A percentile compares a stretch with the other conserved stretches of the same genome.
Evolutionary conservation across 2,797 vertebrate genomes (phyloP).

Genomic region (Gobio occitaniae): DNA sequence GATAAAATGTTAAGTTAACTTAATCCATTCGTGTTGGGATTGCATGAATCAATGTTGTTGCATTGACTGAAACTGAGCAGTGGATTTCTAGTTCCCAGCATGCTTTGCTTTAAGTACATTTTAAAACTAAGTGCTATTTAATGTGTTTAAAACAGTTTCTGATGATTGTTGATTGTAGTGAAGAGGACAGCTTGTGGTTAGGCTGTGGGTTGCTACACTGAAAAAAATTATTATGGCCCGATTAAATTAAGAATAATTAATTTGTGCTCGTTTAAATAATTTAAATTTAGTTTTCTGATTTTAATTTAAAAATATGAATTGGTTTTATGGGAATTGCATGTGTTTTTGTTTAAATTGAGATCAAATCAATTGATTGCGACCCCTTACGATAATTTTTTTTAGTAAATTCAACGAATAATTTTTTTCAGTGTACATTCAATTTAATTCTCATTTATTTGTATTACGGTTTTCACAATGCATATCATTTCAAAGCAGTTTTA

Average conservation of each 20-base stretch:
- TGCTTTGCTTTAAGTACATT: not conserved
- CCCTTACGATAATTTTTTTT: too few relatives aligned
- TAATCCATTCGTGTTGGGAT: not conserved
- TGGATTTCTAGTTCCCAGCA: not conserved
- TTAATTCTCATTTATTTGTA: not conserved
- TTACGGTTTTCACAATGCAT: not conserved
- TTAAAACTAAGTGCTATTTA: not conserved
- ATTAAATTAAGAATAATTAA: too few relatives aligned
- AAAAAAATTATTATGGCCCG: too few relatives aligned
- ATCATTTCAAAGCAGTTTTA: not conserved
- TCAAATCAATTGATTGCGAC: too few relatives aligned
- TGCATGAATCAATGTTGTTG: not conserved
- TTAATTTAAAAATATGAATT: too few relatives aligned
- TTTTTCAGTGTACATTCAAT: too few relatives aligned
- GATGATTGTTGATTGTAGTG: not conserved
- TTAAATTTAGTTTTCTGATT: too few relatives aligned
- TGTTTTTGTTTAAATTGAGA: too few relatives aligned
- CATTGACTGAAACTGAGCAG: not conserved
- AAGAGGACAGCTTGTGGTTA: not conserved
- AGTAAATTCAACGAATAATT: too few relatives aligned
- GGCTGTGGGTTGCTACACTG: not conserved
- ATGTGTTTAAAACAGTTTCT: not conserved
- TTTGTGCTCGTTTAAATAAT: too few relatives aligned
- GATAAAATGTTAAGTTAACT: not conserved
- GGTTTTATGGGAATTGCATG: too few relatives aligned